Percentiles rank a stretch among this genome's conserved stretches.
Conservation (phyloP, 2,888 invertebrate genomes). For the Lycophotia porphyrea region DNA sequence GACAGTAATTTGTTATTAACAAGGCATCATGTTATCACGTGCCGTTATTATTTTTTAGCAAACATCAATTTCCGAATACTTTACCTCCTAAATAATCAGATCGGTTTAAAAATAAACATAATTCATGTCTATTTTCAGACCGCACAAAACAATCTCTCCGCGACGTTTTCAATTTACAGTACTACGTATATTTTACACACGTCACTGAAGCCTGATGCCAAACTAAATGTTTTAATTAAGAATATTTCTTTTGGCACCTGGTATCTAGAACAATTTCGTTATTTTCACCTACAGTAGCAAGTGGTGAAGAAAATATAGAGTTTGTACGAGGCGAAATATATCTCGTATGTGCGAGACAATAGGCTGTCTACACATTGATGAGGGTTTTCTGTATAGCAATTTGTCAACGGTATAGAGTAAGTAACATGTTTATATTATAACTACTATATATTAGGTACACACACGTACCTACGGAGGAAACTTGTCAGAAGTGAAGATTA, state of each 20-base stretch:
- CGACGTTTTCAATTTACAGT: slow-evolving; percentile 7
- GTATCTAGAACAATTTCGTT: slow-evolving; percentile 27
- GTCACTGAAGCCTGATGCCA: slow-evolving; percentile 19
- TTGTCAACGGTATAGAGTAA: neutral
- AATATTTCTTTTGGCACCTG: slow-evolving; percentile 51
- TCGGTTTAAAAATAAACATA: neutral
- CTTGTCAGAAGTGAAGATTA: neutral
- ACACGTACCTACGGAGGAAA: neutral
- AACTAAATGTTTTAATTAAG: slow-evolving; percentile 49
- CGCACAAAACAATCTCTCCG: neutral
- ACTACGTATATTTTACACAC: slow-evolving; percentile 12
- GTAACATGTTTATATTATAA: too few relatives aligned
- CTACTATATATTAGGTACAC: neutral
- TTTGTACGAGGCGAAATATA: slow-evolving; percentile 39
- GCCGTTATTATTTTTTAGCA: neutral
- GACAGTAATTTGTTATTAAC: neutral
- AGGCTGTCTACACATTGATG: slow-evolving; percentile 15
- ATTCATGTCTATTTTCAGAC: neutral
- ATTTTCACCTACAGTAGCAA: slow-evolving; percentile 9
- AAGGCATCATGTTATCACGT: neutral
- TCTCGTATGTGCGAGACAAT: neutral
- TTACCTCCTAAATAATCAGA: neutral
- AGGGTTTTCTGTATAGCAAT: slow-evolving; percentile 20
- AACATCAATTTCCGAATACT: neutral
- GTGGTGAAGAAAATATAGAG: slow-evolving; percentile 24